Conservation (phyloP, 92 coral and sea anemone species). For the Phenganax stokvisi region DNA sequence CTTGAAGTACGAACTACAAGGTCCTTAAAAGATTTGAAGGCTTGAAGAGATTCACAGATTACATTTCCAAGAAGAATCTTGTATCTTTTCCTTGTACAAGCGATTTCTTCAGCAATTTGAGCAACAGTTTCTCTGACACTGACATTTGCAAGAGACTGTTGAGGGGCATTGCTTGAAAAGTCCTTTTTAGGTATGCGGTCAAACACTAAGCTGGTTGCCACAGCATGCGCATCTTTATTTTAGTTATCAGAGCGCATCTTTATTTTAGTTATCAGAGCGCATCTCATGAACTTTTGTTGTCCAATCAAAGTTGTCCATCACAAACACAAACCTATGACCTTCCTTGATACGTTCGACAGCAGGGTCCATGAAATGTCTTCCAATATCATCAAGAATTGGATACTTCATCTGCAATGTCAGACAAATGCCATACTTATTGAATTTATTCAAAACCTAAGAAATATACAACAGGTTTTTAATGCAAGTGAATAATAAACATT, state of each 20-base stretch:
- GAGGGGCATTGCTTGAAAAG: conserved; percentile 18
- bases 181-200: conserved; percentile 16
- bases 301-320: conserved; percentile 26
- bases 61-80: conserved; percentile 13
- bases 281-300: conserved; percentile 23
- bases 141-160: conserved; percentile 17
- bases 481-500: background rate
- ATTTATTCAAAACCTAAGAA: conserved; percentile 12
- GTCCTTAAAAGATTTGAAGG: conserved; percentile 12
- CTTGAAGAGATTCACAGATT: conserved; percentile 8
- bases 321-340: conserved; percentile 24
- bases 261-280: conserved; percentile 12
- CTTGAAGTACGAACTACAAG: conserved; percentile 14
- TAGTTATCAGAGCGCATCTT: conserved; percentile 9
- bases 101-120: conserved; percentile 22
- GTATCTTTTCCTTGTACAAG: conserved; percentile 23
- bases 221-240: conserved; percentile 16
- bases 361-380: conserved; percentile 23
- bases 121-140: conserved; percentile 10
- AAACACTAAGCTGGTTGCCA: conserved; percentile 25
- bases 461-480: background rate
- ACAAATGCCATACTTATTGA: conserved; percentile 21
- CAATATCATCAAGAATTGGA: conserved; percentile 20
- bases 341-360: conserved; percentile 27
- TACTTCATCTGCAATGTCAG: conserved; percentile 28